Evolutionary conservation across 2,113 vertebrate species (phyloP).

Genomic region (Syngnathus floridae): DNA sequence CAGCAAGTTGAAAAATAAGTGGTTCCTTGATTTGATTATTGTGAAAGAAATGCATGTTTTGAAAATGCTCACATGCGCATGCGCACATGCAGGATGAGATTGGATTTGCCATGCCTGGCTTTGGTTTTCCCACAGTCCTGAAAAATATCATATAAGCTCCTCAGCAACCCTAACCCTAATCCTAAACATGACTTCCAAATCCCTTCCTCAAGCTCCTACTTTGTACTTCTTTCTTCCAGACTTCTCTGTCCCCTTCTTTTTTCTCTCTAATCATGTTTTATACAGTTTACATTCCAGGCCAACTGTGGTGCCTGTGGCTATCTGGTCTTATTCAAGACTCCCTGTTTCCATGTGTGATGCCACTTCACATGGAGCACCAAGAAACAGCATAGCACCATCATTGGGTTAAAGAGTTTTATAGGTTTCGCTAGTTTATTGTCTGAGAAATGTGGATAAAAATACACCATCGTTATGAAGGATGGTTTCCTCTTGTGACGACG

Average conservation of each 20-base stretch:
- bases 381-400: constrained; percentile 19
- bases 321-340: constrained; percentile 30
- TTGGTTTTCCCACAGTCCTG: constrained; percentile 32
- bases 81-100: constrained; percentile 15
- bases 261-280: constrained; percentile 47
- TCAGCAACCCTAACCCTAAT: constrained; percentile 45
- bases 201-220: constrained; percentile 5
- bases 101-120: constrained; percentile 4
- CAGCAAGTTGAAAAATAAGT: constrained; percentile 1
- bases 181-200: constrained; percentile 56
- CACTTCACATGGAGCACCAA: constrained; percentile 30
- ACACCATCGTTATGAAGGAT: constrained; percentile 9
- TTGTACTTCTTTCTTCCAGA: constrained; percentile 1
- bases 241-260: constrained; percentile 1
- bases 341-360: constrained; percentile 38
- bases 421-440: constrained; percentile 18
- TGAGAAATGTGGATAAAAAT: constrained; percentile 4
- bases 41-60: background rate
- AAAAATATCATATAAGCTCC: constrained; percentile 37
- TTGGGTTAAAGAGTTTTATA: constrained; percentile 28
- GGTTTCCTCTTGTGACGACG: constrained; percentile 23
- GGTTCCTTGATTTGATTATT: constrained; percentile 13
- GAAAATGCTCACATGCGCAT: background rate
- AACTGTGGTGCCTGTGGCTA: constrained; percentile 45
- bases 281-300: constrained; percentile 46